phyloP scores from a whole-genome alignment of 1,140 invertebrate species.

The Manduca sexta region DNA sequence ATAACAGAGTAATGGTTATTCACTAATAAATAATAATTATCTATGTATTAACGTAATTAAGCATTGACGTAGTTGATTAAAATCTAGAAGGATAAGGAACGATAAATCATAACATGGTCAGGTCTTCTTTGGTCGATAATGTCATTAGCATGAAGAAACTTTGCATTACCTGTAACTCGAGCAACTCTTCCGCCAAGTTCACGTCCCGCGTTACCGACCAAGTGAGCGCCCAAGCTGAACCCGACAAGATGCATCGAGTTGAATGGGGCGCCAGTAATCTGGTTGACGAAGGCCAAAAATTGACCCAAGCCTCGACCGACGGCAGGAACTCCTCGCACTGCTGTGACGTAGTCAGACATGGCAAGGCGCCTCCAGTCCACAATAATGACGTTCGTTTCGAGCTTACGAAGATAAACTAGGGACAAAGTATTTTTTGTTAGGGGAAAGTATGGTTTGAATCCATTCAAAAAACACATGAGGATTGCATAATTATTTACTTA shows the following conservation, averaged over 20 bases:
- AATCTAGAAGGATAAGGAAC: too few species aligned
- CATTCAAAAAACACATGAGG: too few species aligned
- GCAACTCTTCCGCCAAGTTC: conserved; percentile 32
- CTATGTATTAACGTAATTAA: too few species aligned
- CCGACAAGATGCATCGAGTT: conserved; percentile 87
- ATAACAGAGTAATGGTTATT: too few species aligned
- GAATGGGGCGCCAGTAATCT: conserved; percentile 24
- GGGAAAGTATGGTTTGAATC: too few species aligned
- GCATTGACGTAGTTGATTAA: too few species aligned
- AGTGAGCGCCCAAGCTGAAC: conserved; percentile 90
- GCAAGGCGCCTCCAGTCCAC: conserved; percentile 78
- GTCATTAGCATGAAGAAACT: too few species aligned
- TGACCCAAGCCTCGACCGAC: conserved; percentile 54
- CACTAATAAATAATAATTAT: too few species aligned
- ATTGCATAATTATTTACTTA: too few species aligned
- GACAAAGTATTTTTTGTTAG: too few species aligned
- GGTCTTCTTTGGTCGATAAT: too few species aligned
- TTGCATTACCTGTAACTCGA: conserved; percentile 28
- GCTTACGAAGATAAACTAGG: conserved; percentile 42
- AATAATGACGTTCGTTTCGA: conserved; percentile 75
- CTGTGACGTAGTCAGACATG: conserved; percentile 53
- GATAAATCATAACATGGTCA: too few species aligned
- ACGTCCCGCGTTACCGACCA: conserved; percentile 85
- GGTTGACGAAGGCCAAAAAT: conserved; percentile 66
- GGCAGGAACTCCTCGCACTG: conserved; percentile 57